phyloP scores from a whole-genome alignment of 2,888 invertebrate species.

The Steinernema hermaphroditum region DNA sequence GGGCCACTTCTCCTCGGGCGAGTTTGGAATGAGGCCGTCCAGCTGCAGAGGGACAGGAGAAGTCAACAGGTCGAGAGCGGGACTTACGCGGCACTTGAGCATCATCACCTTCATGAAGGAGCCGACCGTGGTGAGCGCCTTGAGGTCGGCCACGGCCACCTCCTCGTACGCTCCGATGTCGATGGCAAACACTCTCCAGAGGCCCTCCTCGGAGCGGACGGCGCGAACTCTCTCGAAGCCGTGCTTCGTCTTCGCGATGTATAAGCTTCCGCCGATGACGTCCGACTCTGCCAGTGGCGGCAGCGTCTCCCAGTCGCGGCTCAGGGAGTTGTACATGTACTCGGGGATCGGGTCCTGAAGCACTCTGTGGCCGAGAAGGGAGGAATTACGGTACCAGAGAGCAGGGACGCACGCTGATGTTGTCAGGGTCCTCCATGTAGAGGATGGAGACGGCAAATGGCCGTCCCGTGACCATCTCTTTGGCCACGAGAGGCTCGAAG shows the following conservation, averaged over 20 bases:
- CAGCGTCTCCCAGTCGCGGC: conserved; percentile 44
- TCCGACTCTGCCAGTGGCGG: neutral
- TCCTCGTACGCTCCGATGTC: conserved; percentile 50
- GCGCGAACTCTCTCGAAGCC: conserved; percentile 6
- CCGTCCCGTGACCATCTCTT: neutral
- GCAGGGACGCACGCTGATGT: conserved; percentile 15
- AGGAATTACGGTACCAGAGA: conserved; percentile 35
- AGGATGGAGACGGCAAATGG: conserved; percentile 1
- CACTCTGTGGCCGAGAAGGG: too few species aligned
- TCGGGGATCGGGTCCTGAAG: conserved; percentile 57
- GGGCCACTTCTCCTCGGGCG: conserved; percentile 16
- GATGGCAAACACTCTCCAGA: neutral
- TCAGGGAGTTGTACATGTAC: conserved; percentile 52
- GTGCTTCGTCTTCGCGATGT: neutral
- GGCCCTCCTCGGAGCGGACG: neutral
- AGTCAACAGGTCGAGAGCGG: too few species aligned
- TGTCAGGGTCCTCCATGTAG: neutral
- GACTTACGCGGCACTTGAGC: conserved; percentile 53
- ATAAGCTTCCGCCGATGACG: neutral
- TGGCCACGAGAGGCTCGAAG: conserved; percentile 5
- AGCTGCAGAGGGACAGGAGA: conserved; percentile 4
- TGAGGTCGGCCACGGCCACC: conserved; percentile 34
- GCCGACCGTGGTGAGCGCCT: conserved; percentile 42
- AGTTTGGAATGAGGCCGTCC: conserved; percentile 17
- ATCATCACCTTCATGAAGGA: conserved; percentile 56